Conservation (phyloP, 2,113 vertebrate genomes). For the Malurus elegans region DNA sequence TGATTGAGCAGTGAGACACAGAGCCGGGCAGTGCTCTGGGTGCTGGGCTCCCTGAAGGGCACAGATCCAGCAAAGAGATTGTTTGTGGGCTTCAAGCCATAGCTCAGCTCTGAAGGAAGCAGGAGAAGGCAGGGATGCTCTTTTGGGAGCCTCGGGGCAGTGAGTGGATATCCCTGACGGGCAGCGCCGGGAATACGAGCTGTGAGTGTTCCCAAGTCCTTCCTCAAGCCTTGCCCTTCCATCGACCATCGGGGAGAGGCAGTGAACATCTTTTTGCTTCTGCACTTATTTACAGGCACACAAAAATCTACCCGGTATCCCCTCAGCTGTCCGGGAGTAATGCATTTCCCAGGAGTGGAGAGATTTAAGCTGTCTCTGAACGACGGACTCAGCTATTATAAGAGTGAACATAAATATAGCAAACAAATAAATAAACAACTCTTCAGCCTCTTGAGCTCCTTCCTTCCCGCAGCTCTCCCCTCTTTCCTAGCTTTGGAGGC, state of each 20-base stretch:
- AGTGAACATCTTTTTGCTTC: neutral
- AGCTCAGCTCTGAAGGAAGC: neutral
- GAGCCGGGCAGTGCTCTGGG: fast-evolving
- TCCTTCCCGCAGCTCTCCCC: neutral
- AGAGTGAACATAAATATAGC: neutral
- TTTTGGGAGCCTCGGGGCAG: neutral
- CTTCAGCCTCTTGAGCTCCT: neutral
- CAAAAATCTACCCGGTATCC: neutral
- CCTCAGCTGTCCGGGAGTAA: neutral
- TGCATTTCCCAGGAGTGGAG: neutral
- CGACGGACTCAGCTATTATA: neutral
- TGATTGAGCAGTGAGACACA: neutral
- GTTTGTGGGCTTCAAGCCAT: neutral
- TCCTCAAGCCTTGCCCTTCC: neutral
- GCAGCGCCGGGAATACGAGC: neutral
- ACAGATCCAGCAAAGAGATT: neutral
- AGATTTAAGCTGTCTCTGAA: neutral
- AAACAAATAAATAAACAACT: neutral
- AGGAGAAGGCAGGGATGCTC: neutral
- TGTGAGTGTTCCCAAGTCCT: neutral
- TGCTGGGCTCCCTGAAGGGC: neutral
- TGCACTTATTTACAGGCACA: neutral
- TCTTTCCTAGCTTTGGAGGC: neutral
- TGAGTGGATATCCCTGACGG: neutral
- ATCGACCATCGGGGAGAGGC: neutral